Base-by-base conservation (phyloP, 2,888 invertebrate species). In the Pyralis farinalis region DNA sequence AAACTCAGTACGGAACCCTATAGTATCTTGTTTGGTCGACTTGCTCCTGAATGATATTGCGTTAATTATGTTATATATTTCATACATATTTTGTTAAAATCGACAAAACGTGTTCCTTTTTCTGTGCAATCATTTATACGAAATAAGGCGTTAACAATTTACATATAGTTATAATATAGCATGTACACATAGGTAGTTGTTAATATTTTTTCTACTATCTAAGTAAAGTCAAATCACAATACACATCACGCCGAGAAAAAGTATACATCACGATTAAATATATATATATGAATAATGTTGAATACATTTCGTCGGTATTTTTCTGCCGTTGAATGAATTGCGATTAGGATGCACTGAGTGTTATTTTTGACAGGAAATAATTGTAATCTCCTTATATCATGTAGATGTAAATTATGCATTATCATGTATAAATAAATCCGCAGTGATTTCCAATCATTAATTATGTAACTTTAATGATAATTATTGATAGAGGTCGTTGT, bases 191-290 rank as follows among this genome's bases (percentile, higher is more conserved):
- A 46, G 43, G 50, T 52, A 56, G 49, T 47, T 43, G 45, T 52
- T 51, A 49, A 59, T 59, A 59, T 64, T 58, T 59, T 58, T 58
- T 56, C 54, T 60, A 61, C 55, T 47, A 57, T 54, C 16, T 3
- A 16, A 4, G n/a, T n/a, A 16, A 2, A 16, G 16, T 16, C 2
- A 16, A 16, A 16, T 49, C 55, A 43, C 41, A 12, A 25, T 45
- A 52, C 44, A 49, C 39, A 43, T 37, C 44, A 29, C 47, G 47
- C 34, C 47, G 45, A 48, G 39, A 34, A 22, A 34, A 22, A 10
- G 16, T 16, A 16, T 16, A 2, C 16, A 16, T 16, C 4, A 16
- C 4, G 2, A 16, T 16, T n/a, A n/a, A n/a, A n/a, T n/a, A n/a
- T n/a, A n/a, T n/a, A n/a, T n/a, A n/a, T n/a, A n/a, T n/a, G n/a